These are phyloP conservation scores for Phalacrocorax carbo DNA, from an alignment of 2,113 vertebrate genomes.

Conservation along the genomic window DNA sequence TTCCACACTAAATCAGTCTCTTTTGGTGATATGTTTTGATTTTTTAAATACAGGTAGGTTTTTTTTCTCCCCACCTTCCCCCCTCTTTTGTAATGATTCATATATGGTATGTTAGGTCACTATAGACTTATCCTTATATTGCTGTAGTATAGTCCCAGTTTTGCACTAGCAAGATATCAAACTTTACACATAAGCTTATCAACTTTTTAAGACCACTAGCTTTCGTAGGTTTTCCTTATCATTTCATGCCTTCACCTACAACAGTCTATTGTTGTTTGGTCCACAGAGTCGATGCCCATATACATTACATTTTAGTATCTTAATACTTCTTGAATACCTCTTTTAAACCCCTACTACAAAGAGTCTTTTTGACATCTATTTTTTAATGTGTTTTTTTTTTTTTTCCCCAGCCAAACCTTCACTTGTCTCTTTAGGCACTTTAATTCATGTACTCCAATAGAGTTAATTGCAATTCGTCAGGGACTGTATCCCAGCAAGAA, in stretches of 20 bases:
- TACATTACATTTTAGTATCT: slow-evolving; percentile 61
- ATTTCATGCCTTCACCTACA: slow-evolving; percentile 58
- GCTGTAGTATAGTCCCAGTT: slow-evolving; percentile 62
- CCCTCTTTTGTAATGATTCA: slow-evolving; percentile 37
- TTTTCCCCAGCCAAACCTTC: slow-evolving; percentile 15
- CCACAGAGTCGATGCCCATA: slow-evolving; percentile 57
- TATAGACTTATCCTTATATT: slow-evolving; percentile 58
- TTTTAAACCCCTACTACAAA: slow-evolving; percentile 47
- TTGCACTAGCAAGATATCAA: slow-evolving; percentile 42
- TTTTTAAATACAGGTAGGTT: slow-evolving; percentile 72
- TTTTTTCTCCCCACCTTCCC: not conserved
- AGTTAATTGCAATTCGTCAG: slow-evolving; percentile 38
- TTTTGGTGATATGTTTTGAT: slow-evolving; percentile 59
- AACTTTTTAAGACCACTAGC: slow-evolving; percentile 49
- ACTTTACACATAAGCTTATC: slow-evolving; percentile 57
- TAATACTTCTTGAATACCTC: slow-evolving; percentile 59
- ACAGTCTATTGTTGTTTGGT: slow-evolving; percentile 63
- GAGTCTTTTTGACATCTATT: slow-evolving; percentile 54
- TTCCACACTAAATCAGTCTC: slow-evolving; percentile 1
- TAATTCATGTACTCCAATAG: slow-evolving; percentile 47
- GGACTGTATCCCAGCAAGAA: slow-evolving; percentile 19
- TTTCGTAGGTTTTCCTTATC: slow-evolving; percentile 42
- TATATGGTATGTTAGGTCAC: slow-evolving; percentile 50
- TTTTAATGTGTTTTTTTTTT: not conserved
- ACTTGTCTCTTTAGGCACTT: slow-evolving; percentile 71